Evolutionary conservation across 2,888 invertebrate species (phyloP), one percentile per base, ranked within the genome.

Genomic region (Synergus japonicus): DNA sequence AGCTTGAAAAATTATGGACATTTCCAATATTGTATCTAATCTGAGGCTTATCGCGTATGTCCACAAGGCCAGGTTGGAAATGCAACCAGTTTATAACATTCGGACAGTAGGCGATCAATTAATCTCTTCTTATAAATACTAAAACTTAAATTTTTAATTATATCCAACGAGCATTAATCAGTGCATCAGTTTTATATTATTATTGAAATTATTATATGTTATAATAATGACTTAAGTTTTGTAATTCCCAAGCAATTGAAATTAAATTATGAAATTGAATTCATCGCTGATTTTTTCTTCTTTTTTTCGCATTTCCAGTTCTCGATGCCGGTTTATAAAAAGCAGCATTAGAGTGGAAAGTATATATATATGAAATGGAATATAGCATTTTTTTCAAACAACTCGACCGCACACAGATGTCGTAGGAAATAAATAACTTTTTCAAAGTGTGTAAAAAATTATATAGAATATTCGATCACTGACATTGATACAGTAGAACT

Each of bases 11-110:
- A 18, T 73, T 73, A 73, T 73, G 49, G n/a, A 73, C 54, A 54
- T 73, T 73, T 73, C n/a, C 73, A 73, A 73, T 54, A 73, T 73
- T 73, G 54, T 73, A 73, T 73, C 73, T 73, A 73, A 73, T 73
- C 73, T 73, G 54, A 37, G n/a, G 54, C 73, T 54, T 73, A 73
- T 73, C 73, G 73, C 73, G n/a, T 58, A 41, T 73, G 29, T 58
- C 49, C 29, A 49, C 69, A 69, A 69, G 69, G 69, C 46, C 69
- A 22, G 49, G 49, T 69, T 49, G 49, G 9, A 49, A 69, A 22
- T 49, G 2, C 15, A 69, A 46, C 29, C 49, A 69, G 15, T 49
- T 12, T 65, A 22, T 46, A 46, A 29, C 18, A 22, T 69, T 49
- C 29, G 22, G 9, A 29, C 49, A 29, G 46, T 69, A 49, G 29